Evolutionary conservation across 2,888 invertebrate genomes (phyloP).

Genomic region (Drosophila infuscata): DNA sequence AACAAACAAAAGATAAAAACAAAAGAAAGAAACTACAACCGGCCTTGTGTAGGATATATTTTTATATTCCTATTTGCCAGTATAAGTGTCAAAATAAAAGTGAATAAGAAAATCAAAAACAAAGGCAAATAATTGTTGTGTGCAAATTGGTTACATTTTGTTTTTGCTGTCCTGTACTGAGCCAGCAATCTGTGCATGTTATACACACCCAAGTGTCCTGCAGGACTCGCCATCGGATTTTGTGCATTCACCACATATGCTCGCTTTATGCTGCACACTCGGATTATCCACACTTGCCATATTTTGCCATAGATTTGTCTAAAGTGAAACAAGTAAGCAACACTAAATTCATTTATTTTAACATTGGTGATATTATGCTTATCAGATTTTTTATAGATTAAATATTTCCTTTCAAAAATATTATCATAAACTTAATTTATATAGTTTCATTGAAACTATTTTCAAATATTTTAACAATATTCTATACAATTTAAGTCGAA

Average conservation of each 20-base stretch:
- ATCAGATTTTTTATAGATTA: no score
- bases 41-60: slow-evolving; percentile 48
- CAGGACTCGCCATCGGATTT: slow-evolving; percentile 48
- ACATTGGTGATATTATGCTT: background rate
- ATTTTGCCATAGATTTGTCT: slow-evolving; percentile 29
- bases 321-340: slow-evolving; percentile 60
- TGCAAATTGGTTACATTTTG: slow-evolving; percentile 25
- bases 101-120: slow-evolving; percentile 16
- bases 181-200: slow-evolving; percentile 56
- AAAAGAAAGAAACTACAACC: slow-evolving; percentile 37
- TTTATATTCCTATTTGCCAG: slow-evolving; percentile 39
- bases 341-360: background rate
- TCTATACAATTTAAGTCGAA: background rate
- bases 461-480: background rate
- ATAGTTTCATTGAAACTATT: background rate
- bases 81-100: slow-evolving; percentile 26
- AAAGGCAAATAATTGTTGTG: slow-evolving; percentile 21
- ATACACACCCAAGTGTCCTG: slow-evolving; percentile 72
- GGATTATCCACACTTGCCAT: slow-evolving; percentile 62
- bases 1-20: background rate
- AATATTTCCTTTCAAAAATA: no score
- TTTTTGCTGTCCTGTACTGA: slow-evolving; percentile 15
- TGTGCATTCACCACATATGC: slow-evolving; percentile 22
- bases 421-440: no score
- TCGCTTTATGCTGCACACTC: slow-evolving; percentile 33